Conservation (phyloP, 2,797 vertebrate genomes). For the Choloepus didactylus region DNA sequence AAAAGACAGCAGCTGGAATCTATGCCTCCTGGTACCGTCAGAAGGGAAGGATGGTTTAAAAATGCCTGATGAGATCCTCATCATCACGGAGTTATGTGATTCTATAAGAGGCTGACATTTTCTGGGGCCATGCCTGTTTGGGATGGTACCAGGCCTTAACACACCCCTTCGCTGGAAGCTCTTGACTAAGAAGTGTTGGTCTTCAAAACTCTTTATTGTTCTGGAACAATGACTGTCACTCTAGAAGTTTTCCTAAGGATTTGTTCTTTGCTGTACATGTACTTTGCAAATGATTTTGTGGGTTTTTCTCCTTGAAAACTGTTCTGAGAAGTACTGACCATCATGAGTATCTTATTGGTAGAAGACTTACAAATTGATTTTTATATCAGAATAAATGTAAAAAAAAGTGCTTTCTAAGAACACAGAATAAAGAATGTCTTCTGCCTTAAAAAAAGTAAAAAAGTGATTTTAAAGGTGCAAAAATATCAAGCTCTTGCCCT, state of each 20-base stretch:
- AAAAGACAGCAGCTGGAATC: not conserved
- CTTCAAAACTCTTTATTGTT: not conserved
- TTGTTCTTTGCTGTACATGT: rapidly evolving
- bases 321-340: not conserved
- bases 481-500: no score
- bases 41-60: not conserved
- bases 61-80: no score
- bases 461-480: no score
- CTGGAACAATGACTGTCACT: not conserved
- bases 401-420: not conserved
- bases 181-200: no score
- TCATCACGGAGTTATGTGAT: no score
- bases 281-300: not conserved
- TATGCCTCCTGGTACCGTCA: not conserved
- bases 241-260: not conserved
- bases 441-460: not conserved
- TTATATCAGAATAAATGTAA: not conserved
- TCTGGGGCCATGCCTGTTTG: not conserved
- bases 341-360: not conserved
- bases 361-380: not conserved
- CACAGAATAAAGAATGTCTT: no score
- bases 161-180: rapidly evolving
- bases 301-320: not conserved
- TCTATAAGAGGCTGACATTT: not conserved
- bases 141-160: rapidly evolving